These are phyloP conservation scores for Nymphalis urticae DNA, from an alignment of 2,888 invertebrate species.

Conservation along the genomic window DNA sequence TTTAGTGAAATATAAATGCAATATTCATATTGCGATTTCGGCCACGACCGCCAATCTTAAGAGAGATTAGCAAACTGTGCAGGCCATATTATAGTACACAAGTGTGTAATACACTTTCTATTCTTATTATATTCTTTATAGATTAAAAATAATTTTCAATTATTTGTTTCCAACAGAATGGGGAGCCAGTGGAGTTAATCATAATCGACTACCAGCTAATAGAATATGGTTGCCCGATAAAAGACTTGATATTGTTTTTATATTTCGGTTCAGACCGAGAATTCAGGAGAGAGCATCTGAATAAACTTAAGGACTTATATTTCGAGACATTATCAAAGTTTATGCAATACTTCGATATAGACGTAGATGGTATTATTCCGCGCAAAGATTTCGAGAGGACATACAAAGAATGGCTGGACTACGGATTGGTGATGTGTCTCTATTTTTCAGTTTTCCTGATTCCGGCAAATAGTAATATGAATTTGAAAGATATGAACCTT, in stretches of 20 bases:
- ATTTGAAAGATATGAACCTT: slow-evolving; percentile 40
- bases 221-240: slow-evolving; percentile 50
- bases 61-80: too few relatives aligned
- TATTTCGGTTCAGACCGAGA: slow-evolving; percentile 49
- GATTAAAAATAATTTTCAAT: too few relatives aligned
- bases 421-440: slow-evolving; percentile 48
- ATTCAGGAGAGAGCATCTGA: slow-evolving; percentile 50
- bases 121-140: too few relatives aligned
- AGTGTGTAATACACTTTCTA: too few relatives aligned
- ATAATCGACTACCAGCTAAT: slow-evolving; percentile 55
- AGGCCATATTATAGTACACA: too few relatives aligned
- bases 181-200: slow-evolving; percentile 41
- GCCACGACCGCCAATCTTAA: too few relatives aligned
- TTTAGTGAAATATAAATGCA: too few relatives aligned
- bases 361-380: slow-evolving; percentile 48
- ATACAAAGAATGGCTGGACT: slow-evolving; percentile 50
- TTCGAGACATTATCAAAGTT: slow-evolving; percentile 47
- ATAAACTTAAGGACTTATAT: slow-evolving; percentile 51
- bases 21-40: too few relatives aligned
- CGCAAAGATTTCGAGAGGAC: slow-evolving; percentile 49
- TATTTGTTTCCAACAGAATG: slow-evolving; percentile 6
- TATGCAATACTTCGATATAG: slow-evolving; percentile 49
- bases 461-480: slow-evolving; percentile 46
- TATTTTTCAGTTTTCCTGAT: slow-evolving; percentile 49
- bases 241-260: slow-evolving; percentile 56